Conservation (phyloP, 2,113 vertebrate genomes). For the Amia ocellicauda region DNA sequence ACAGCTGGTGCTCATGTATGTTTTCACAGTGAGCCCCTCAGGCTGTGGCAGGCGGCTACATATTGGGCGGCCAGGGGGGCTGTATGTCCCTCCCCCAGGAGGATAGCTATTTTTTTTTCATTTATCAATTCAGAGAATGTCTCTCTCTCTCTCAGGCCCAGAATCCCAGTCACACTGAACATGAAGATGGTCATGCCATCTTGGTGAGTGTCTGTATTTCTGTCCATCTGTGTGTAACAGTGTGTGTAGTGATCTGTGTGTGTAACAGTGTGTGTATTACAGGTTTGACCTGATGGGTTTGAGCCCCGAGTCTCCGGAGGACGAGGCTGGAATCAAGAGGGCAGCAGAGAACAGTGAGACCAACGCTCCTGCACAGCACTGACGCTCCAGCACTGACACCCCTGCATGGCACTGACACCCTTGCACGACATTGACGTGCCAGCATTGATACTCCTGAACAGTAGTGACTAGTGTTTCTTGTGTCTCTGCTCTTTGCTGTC, state of each 20-base stretch:
- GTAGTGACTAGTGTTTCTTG: too few relatives aligned
- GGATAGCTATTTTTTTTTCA: background rate
- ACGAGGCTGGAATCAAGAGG: conserved; percentile 94
- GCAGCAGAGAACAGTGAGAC: conserved; percentile 90
- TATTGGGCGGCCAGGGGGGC: too few relatives aligned
- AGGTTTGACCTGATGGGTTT: conserved; percentile 97
- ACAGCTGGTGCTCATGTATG: too few relatives aligned
- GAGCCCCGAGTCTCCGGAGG: conserved; percentile 83
- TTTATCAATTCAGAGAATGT: background rate
- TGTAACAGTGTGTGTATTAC: conserved; percentile 8
- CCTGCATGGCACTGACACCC: too few relatives aligned
- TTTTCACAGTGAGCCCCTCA: too few relatives aligned
- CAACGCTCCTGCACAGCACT: background rate
- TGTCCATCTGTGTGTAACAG: background rate
- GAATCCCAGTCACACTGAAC: conserved; percentile 92
- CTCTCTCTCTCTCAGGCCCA: conserved; percentile 61
- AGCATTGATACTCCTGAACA: too few relatives aligned
- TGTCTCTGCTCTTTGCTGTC: too few relatives aligned
- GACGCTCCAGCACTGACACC: too few relatives aligned
- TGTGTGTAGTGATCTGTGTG: too few relatives aligned
- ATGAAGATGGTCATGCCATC: conserved; percentile 91
- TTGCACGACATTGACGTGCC: too few relatives aligned
- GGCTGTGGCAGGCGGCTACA: too few relatives aligned
- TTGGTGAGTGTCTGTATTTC: conserved; percentile 73
- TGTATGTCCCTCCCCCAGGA: too few relatives aligned